Evolutionary conservation across 2,113 vertebrate species (phyloP), one percentile per base, ranked within the genome.

Genomic region (Plotosus lineatus): DNA sequence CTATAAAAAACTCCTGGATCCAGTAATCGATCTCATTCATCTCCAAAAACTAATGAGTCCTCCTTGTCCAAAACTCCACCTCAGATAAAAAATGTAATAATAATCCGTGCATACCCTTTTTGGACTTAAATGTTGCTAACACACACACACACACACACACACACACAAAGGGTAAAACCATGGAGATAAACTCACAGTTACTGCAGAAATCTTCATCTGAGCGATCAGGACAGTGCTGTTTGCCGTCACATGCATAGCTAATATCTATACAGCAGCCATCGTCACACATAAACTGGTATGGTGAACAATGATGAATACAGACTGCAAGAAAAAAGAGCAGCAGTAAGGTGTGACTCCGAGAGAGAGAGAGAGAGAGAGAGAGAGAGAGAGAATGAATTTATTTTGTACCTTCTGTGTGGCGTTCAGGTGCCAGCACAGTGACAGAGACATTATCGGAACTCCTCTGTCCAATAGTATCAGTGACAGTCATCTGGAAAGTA

Each of bases 251-350:
- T 1, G 96, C 95, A 72, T 95, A 95, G 0, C 94, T 95, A 90
- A 98, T 97, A 91, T 98, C 96, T 26, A 98, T 94, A 73, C 96
- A 99, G 90, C 97, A 99, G 83, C 97, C 97, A 0, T 97, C 94
- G 0, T 98, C 98, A 33, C 97, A 98, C 84, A 95, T 93, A 85
- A 98, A 98, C 93, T 97, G 96, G 90, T 98, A 96, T 79, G 94
- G 94, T 0, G 95, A 96, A 81, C 98, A 99, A 75, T 88, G 89
- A 2, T 95, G 94, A 0, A 87, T 90, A 66, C 96, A 99, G 0
- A 95, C 97, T 98, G 90, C 8, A 72, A 28, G 51, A 48, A 23
- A 86, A 44, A 72, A 80, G 42, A 17, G 40, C n/a, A 44, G 33
- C 12, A 11, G 21, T 40, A 50, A 9, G 61, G 17, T 42, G 53